Evolutionary conservation across 2,113 vertebrate species (phyloP), one percentile per base, ranked within the genome.

Genomic region (Cebidichthys violaceus): DNA sequence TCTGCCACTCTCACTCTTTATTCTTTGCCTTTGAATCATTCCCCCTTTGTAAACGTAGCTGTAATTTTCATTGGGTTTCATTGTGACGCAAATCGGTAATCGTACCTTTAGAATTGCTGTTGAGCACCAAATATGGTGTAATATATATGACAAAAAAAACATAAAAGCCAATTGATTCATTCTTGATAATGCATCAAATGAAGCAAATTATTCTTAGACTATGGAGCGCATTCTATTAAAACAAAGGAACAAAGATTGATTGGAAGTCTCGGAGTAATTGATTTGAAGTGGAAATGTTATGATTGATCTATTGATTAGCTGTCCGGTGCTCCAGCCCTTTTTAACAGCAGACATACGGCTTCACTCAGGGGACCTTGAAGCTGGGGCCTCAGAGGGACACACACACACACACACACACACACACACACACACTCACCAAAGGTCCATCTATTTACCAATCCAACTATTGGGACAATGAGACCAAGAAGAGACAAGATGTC

Each of bases 271-370:
- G 17, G 10, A 31, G 66, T 93, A 91, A 95, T 93, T 94, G 92
- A 95, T 94, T 93, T 85, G 86, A 89, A 87, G 90, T 91, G 89
- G 94, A 95, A 93, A 94, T 94, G 93, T 92, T 93, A 90, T 94
- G 93, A 96, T 95, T 95, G 94, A 95, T 95, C 90, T 90, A 95
- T 94, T 94, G 93, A 95, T 92, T 92, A 84, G 57, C 87, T 92
- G 88, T 88, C 91, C 71, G 39, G 73, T 69, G 83, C 59, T 76
- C 57, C 73, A 74, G 80, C 76, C 82, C 87, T 82, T 88, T 88
- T 93, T 86, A 94, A 92, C 80, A 91, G 75, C 85, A 87, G 92
- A 92, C 90, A 91, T 84, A 87, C 81, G 57, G 72, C 84, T 74
- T 83, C 79, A 81, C 92, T 91, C 89, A 64, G 75, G 92, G 87